Percentiles rank a stretch among this genome's conserved stretches.
Conservation (phyloP, 2,797 vertebrate species). For the Typhlichthys eigenmanni region DNA sequence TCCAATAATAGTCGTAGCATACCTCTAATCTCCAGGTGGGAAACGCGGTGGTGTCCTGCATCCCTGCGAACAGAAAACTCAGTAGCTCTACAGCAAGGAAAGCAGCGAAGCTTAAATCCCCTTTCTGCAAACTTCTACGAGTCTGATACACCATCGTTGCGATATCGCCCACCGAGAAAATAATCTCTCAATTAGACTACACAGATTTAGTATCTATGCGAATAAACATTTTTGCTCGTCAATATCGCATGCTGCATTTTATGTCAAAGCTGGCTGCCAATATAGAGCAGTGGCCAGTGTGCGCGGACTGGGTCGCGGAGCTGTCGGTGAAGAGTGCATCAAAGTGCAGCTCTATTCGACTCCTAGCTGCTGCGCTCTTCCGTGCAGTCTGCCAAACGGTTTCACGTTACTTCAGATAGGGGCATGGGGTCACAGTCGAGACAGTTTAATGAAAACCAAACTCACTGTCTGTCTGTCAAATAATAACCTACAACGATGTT, state of each 20-base stretch:
- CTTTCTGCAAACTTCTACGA: conserved; percentile 49
- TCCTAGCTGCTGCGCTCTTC: conserved; percentile 46
- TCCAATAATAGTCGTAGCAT: conserved; percentile 42
- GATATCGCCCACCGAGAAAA: conserved; percentile 54
- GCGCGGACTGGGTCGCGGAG: conserved; percentile 44
- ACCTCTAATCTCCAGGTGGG: conserved; percentile 80
- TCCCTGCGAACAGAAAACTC: conserved; percentile 65
- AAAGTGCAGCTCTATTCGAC: conserved; percentile 43
- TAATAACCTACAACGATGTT: background rate
- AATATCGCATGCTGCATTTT: conserved; percentile 49
- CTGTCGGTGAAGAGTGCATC: conserved; percentile 55
- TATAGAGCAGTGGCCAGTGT: conserved; percentile 39
- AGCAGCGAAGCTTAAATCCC: conserved; percentile 50
- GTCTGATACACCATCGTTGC: conserved; percentile 66
- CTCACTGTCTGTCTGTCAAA: conserved; percentile 46
- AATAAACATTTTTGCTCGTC: conserved; percentile 40
- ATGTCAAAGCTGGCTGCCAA: conserved; percentile 1
- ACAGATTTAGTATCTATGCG: conserved; percentile 53
- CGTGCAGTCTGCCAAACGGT: conserved; percentile 60
- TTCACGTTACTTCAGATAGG: conserved; percentile 73
- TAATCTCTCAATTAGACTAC: conserved; percentile 47
- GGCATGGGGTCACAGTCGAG: conserved; percentile 72
- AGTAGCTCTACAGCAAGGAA: conserved; percentile 69
- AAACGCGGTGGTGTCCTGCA: conserved; percentile 71
- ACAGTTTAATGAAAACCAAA: conserved; percentile 71